A percentile compares a stretch with the other conserved stretches of the same genome.
Conservation (phyloP, 1,140 invertebrate species). For the Subanguina moxae region DNA sequence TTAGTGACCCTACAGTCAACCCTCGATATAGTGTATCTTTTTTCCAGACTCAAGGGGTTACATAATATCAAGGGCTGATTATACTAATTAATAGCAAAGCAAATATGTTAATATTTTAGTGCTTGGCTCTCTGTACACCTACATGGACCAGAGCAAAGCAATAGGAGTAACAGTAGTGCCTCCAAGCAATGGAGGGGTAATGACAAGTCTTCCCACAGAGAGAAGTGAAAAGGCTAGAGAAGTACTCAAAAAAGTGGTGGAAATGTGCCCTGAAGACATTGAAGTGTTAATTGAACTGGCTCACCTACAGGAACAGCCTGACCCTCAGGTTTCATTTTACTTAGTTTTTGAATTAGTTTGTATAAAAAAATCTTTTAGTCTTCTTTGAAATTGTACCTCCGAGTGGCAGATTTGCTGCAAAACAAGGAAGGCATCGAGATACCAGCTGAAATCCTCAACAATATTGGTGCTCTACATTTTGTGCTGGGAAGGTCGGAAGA, state of each 20-base stretch:
- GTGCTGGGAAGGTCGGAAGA: constrained; percentile 61
- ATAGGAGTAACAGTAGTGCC: constrained; percentile 72
- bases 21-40: too few species aligned
- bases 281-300: constrained; percentile 98
- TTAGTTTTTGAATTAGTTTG: background rate
- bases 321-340: constrained; percentile 21
- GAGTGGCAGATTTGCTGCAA: constrained; percentile 83
- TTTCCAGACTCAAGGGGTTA: too few species aligned
- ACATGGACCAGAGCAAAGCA: constrained; percentile 56
- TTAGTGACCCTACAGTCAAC: too few species aligned
- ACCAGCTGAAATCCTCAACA: constrained; percentile 95
- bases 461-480: constrained; percentile 90
- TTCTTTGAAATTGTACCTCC: constrained; percentile 83
- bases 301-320: constrained; percentile 72
- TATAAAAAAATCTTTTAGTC: constrained; percentile 56
- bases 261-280: constrained; percentile 94
- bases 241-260: constrained; percentile 72
- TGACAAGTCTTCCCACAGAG: constrained; percentile 73
- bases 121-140: constrained; percentile 89
- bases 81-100: too few species aligned
- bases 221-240: constrained; percentile 73
- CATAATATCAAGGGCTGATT: too few species aligned
- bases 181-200: constrained; percentile 70
- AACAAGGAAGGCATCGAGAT: constrained; percentile 90
- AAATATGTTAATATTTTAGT: constrained; percentile 66